Percentiles rank a stretch among this genome's conserved stretches.
phyloP scores from a whole-genome alignment of 1,140 invertebrate species.

The Copidosoma floridanum region DNA sequence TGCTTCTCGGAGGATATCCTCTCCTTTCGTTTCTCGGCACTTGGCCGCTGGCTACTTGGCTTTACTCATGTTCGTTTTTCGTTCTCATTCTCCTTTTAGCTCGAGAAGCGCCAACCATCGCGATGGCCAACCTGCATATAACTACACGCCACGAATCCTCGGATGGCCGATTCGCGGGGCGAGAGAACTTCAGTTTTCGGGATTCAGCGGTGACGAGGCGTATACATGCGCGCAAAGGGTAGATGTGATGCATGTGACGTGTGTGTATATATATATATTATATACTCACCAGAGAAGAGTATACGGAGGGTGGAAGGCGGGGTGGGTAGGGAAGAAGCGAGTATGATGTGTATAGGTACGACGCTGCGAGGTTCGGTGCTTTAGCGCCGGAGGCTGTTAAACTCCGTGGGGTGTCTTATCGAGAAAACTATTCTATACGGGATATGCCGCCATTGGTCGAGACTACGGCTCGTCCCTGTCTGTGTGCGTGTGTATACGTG shows the following conservation, averaged over 20 bases:
- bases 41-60: too few relatives aligned
- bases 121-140: too few relatives aligned
- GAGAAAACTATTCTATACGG: slow-evolving; percentile 50
- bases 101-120: too few relatives aligned
- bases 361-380: slow-evolving; percentile 33
- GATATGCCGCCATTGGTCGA: slow-evolving; percentile 26
- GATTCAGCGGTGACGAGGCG: slow-evolving; percentile 10
- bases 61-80: too few relatives aligned
- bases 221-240: not conserved
- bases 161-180: slow-evolving; percentile 13
- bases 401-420: slow-evolving; percentile 48
- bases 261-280: not conserved
- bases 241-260: not conserved
- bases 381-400: slow-evolving; percentile 51
- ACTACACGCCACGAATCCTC: slow-evolving; percentile 12
- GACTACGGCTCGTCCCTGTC: not conserved
- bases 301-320: slow-evolving; percentile 20
- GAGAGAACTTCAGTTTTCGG: not conserved
- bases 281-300: not conserved
- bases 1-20: too few relatives aligned
- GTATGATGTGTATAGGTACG: not conserved
- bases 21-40: too few relatives aligned
- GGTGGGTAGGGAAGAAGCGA: not conserved
- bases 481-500: slow-evolving; percentile 23
- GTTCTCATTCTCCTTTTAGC: too few relatives aligned